These are phyloP conservation scores for Xiphophorus maculatus DNA, from an alignment of 2,113 vertebrate species.

Conservation along the genomic window DNA sequence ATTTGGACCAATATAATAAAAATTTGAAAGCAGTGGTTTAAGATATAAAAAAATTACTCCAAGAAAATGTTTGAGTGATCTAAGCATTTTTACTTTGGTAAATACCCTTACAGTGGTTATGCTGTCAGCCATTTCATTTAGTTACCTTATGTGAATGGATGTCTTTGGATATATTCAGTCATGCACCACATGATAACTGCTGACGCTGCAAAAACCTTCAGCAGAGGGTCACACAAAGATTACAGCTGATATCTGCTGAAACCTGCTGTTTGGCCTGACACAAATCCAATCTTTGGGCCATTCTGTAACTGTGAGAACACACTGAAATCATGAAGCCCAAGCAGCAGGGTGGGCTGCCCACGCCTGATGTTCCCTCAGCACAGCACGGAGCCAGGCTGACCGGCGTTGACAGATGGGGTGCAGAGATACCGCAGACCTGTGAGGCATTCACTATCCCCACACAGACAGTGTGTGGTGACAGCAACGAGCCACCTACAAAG, in stretches of 20 bases:
- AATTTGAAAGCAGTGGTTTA: neutral
- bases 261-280: constrained; percentile 59
- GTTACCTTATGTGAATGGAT: constrained; percentile 11
- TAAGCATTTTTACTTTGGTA: neutral
- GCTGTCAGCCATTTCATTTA: constrained; percentile 16
- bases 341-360: constrained; percentile 27
- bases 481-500: constrained; percentile 54
- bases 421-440: constrained; percentile 51
- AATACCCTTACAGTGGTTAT: neutral
- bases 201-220: constrained; percentile 42
- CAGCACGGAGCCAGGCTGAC: constrained; percentile 39
- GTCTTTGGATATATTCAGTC: constrained; percentile 24
- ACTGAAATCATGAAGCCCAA: constrained; percentile 44
- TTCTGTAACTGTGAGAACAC: constrained; percentile 27
- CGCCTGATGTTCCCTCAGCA: constrained; percentile 49
- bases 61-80: neutral
- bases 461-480: constrained; percentile 44
- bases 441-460: constrained; percentile 35
- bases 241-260: constrained; percentile 59
- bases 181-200: constrained; percentile 34
- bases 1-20: neutral
- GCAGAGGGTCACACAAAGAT: constrained; percentile 34
- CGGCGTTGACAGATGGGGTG: constrained; percentile 62
- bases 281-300: constrained; percentile 56
- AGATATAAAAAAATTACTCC: neutral